Evolutionary conservation across 2,888 invertebrate species (phyloP), one percentile per base, ranked within the genome.

Genomic region (Andrena camellia): DNA sequence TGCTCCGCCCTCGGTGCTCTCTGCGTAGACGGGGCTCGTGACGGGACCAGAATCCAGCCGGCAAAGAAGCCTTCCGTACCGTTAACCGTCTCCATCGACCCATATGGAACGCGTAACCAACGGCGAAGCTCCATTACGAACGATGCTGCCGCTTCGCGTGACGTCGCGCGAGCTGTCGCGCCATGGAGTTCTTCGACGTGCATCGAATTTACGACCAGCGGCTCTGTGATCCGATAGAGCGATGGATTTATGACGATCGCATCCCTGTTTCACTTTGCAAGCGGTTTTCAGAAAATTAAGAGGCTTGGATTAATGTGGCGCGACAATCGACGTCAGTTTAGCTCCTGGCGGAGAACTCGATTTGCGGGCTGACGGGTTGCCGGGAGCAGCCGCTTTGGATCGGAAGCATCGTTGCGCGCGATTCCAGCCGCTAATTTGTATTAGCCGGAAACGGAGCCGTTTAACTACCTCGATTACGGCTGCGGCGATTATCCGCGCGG

Each of bases 1-100:
- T 74, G 70, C 70, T 77, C 79, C 87, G 87, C 86, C 87, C 81
- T 82, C 80, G 81, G 71, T 54, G 13, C 31, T 33, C 35, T 48
- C 59, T 59, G 76, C 69, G 69, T 84, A 80, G 68, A 83, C 68
- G 69, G 72, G 68, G 64, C 57, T 73, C 73, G 76, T 8, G 23
- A 72, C 68, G 17, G 59, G 81, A 73, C 67, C 33, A 62, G 78
- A 63, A 72, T 72, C 71, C 68, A 54, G 29, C 33, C 57, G 3
- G 35, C 59, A 57, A 59, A 35, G 71, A 62, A 78, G 29, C 78
- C 13, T 68, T 63, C n/a, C 57, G 67, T 62, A 81, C 67, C 78
- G 78, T 78, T 68, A 78, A 26, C 31, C 31, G 50, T 42, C 26
- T 48, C 5, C 2, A 7, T 20, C 17, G 20, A 10, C 7, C 52